Percentiles rank a stretch among this genome's conserved stretches.
phyloP scores from a whole-genome alignment of 2,888 invertebrate genomes.

The Selenia dentaria region DNA sequence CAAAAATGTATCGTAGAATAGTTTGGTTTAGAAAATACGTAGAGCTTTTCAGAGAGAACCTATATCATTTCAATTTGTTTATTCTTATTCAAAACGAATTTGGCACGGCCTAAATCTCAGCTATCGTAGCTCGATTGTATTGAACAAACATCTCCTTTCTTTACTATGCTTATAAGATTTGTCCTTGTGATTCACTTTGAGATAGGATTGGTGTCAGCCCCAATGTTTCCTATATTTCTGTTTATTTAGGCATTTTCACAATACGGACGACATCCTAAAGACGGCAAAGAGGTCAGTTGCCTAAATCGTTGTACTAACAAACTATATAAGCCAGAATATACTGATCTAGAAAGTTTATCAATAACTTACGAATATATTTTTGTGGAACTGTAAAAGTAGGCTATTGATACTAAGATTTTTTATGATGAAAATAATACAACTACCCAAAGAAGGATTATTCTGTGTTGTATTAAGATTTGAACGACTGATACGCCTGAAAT shows the following conservation, averaged over 20 bases:
- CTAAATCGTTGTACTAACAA: conserved; percentile 4
- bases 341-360: too few relatives aligned
- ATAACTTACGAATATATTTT: too few relatives aligned
- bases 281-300: conserved; percentile 1
- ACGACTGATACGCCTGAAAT: too few relatives aligned
- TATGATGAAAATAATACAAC: too few relatives aligned
- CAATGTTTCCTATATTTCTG: conserved; percentile 25
- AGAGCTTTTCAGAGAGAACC: too few relatives aligned
- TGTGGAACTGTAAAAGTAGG: too few relatives aligned
- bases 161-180: conserved; percentile 29
- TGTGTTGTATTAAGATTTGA: too few relatives aligned
- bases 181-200: conserved; percentile 27
- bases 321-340: too few relatives aligned
- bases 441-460: too few relatives aligned
- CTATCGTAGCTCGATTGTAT: conserved; percentile 13
- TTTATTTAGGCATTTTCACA: conserved; percentile 23
- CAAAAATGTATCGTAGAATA: background rate
- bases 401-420: too few relatives aligned
- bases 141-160: conserved; percentile 15
- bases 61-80: background rate
- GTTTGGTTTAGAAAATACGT: too few relatives aligned
- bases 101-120: conserved; percentile 9
- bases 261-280: conserved; percentile 6
- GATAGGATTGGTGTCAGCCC: conserved; percentile 24
- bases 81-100: conserved; percentile 6